phyloP scores from a whole-genome alignment of 2,113 vertebrate species.

The Aphyosemion australe region DNA sequence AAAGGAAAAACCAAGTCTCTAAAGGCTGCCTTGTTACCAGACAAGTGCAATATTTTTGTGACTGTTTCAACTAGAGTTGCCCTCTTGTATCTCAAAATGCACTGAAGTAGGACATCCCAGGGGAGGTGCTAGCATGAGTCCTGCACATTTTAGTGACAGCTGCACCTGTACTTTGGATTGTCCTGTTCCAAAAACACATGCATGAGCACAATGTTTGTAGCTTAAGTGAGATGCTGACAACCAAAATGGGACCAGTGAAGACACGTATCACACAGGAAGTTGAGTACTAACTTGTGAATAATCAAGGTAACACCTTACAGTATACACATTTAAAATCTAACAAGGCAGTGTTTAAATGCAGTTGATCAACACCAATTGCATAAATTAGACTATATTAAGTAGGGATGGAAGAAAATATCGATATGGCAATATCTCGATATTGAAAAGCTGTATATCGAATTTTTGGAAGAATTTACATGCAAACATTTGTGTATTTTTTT shows the following conservation, averaged over 20 bases:
- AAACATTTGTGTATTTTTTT: no score
- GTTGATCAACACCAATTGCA: neutral
- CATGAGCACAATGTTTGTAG: neutral
- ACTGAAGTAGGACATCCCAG: slow-evolving; percentile 31
- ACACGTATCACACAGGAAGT: neutral
- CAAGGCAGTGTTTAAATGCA: neutral
- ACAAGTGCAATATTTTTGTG: slow-evolving; percentile 39
- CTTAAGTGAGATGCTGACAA: neutral
- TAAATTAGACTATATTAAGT: neutral
- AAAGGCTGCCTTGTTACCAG: slow-evolving; percentile 25
- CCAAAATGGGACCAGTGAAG: neutral
- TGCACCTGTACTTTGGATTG: slow-evolving; percentile 19
- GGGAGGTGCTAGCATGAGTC: neutral
- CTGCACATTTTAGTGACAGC: slow-evolving; percentile 33
- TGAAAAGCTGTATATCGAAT: no score
- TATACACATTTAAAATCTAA: neutral
- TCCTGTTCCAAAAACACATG: slow-evolving; percentile 20
- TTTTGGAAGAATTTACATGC: no score
- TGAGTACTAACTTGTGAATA: rapidly evolving
- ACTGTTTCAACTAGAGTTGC: slow-evolving; percentile 17
- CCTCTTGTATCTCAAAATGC: slow-evolving; percentile 11
- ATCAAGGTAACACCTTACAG: neutral
- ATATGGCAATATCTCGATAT: no score
- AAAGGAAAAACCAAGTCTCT: slow-evolving; percentile 51
- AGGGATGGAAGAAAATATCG: no score